Percentiles rank a stretch among this genome's conserved stretches.
Evolutionary conservation across 1,140 invertebrate genomes (phyloP).

Genomic region (Pararge aegeria): DNA sequence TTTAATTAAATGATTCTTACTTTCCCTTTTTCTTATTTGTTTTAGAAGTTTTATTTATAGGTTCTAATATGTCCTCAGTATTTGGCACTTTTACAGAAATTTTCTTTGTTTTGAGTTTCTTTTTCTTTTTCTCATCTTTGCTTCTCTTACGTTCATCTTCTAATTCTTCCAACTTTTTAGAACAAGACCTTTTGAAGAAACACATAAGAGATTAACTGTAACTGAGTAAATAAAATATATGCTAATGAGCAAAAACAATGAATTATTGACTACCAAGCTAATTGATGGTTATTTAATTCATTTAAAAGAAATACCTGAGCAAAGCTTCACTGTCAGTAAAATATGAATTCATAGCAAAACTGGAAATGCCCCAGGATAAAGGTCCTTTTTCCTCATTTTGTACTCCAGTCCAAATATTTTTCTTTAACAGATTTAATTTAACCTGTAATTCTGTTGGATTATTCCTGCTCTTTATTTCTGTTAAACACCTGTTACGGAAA

Average conservation of each 20-base stretch:
- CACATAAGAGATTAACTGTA: not conserved
- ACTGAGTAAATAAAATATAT: too few species aligned
- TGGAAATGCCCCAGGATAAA: slow-evolving; percentile 82
- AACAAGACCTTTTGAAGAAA: slow-evolving; percentile 69
- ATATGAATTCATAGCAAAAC: slow-evolving; percentile 76
- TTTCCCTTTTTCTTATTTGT: slow-evolving; percentile 78
- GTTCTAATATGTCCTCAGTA: slow-evolving; percentile 63
- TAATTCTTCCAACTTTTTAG: slow-evolving; percentile 80
- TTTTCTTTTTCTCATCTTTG: slow-evolving; percentile 73
- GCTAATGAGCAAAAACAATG: too few species aligned
- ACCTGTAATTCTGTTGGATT: slow-evolving; percentile 78
- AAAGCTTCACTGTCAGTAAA: slow-evolving; percentile 79
- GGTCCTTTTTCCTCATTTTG: slow-evolving; percentile 74
- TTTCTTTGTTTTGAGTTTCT: slow-evolving; percentile 77
- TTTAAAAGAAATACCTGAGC: slow-evolving; percentile 56
- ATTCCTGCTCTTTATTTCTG: slow-evolving; percentile 64
- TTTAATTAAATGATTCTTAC: slow-evolving; percentile 38
- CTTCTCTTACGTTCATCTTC: slow-evolving; percentile 65
- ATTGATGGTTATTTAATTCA: too few species aligned
- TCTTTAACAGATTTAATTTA: slow-evolving; percentile 79
- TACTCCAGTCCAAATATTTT: slow-evolving; percentile 81
- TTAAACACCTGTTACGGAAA: slow-evolving; percentile 50
- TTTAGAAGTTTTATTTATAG: slow-evolving; percentile 62
- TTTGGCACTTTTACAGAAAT: slow-evolving; percentile 65
- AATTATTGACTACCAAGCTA: too few species aligned